Evolutionary conservation across 2,797 vertebrate species (phyloP).

Genomic region (Numenius phaeopus): DNA sequence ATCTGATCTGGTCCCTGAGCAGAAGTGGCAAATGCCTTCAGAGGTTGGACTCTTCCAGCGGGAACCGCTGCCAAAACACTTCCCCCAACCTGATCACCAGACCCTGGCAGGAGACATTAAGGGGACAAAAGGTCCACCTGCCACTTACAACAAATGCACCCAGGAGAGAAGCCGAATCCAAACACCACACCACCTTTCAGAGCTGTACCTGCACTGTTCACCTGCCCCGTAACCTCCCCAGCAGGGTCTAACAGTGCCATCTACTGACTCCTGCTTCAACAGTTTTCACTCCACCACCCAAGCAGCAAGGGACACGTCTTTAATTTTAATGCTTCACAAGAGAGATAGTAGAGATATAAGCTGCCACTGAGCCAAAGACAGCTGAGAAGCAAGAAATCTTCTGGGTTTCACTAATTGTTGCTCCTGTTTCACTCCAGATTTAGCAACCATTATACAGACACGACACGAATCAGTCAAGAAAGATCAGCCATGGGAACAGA

Average conservation of each 20-base stretch:
- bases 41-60: not conserved
- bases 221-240: not conserved
- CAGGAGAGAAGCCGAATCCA: not conserved
- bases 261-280: not conserved
- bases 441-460: not conserved
- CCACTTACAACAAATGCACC: rapidly evolving
- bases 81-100: not conserved
- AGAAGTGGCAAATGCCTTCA: not conserved
- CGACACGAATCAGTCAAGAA: not conserved
- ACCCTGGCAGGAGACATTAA: not conserved
- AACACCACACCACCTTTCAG: not conserved
- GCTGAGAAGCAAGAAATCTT: not conserved
- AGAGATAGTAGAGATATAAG: not conserved
- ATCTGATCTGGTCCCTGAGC: not conserved
- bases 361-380: not conserved
- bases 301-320: not conserved
- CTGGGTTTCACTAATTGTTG: not conserved
- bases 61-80: not conserved
- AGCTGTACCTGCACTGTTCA: not conserved
- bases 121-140: not conserved
- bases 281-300: not conserved
- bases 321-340: not conserved
- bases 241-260: slow-evolving; percentile 20
- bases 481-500: not conserved
- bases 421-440: not conserved